Base-by-base conservation (phyloP, 2,888 invertebrate genomes). In the Apodemia mormo region DNA sequence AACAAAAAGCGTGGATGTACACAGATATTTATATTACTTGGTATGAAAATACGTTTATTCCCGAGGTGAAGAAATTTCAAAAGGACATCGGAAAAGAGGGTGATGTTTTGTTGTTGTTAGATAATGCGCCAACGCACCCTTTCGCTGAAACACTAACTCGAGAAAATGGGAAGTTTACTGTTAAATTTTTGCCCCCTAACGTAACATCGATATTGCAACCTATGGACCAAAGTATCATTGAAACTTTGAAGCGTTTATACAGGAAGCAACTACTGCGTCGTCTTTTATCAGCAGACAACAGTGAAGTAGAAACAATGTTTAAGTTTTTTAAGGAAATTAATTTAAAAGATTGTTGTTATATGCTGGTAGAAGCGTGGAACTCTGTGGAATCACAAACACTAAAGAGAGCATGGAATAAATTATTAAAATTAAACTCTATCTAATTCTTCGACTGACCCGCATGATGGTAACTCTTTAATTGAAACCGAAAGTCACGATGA, bases 191-290 rank as follows among this genome's bases (percentile, higher is more conserved):
- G 66, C 71, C 73, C 71, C 74, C 72, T 72, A 76, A 74, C 67
- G 71, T 74, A 33, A 74, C 70, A 74, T 75, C 73, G 9, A 68
- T 76, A 70, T 52, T 76, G 69, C 76, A 76, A 73, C 76, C 74
- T 67, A 77, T 75, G 76, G 73, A 75, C 43, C 75, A 74, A 74
- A 72, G 73, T 73, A 66, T 76, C 70, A 74, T 76, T 73, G 72
- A 73, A 73, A 76, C 71, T 64, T 72, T 75, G 14, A 76, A 76
- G 74, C 33, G 33, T 33, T 33, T 33, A 4, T 33, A 33, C 33
- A 33, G 33, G 4, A 33, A 2, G 33, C 33, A 33, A 4, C 33
- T 33, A 33, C 33, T 33, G 33, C 33, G 33, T 1, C 72, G 68
- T 45, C 61, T 75, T 67, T 72, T 77, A 64, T 73, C 72, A 67